Percentiles rank a stretch among this genome's conserved stretches.
phyloP scores from a whole-genome alignment of 2,113 vertebrate species.

The Macaca mulatta region DNA sequence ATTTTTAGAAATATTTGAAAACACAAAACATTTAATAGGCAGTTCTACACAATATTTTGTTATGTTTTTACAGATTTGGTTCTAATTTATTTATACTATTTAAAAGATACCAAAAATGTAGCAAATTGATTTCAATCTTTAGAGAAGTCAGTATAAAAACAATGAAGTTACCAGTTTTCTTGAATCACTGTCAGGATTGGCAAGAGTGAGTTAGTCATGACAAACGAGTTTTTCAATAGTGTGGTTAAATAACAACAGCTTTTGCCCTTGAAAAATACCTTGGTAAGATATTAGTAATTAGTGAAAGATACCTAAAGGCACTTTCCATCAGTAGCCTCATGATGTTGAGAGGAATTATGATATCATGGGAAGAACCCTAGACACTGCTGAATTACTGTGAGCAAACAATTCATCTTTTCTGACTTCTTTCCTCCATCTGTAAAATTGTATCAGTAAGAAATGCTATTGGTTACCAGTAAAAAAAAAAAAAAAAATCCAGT shows the following conservation, averaged over 20 bases:
- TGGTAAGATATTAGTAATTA: neutral
- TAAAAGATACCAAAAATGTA: neutral
- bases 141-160: neutral
- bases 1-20: slow-evolving; percentile 34
- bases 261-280: neutral
- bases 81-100: neutral
- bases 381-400: neutral
- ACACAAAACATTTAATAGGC: neutral
- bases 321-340: neutral
- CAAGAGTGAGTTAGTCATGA: neutral
- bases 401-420: neutral
- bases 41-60: neutral
- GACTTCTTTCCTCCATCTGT: neutral
- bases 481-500: neutral
- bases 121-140: neutral
- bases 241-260: neutral
- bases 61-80: neutral
- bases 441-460: neutral
- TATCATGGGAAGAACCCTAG: neutral
- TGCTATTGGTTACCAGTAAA: neutral
- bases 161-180: neutral
- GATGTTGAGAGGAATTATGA: neutral
- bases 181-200: neutral
- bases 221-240: neutral
- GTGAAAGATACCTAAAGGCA: neutral